These are phyloP conservation scores for Troglohyphantes excavatus DNA, from an alignment of 2,888 invertebrate genomes.

Conservation along the genomic window DNA sequence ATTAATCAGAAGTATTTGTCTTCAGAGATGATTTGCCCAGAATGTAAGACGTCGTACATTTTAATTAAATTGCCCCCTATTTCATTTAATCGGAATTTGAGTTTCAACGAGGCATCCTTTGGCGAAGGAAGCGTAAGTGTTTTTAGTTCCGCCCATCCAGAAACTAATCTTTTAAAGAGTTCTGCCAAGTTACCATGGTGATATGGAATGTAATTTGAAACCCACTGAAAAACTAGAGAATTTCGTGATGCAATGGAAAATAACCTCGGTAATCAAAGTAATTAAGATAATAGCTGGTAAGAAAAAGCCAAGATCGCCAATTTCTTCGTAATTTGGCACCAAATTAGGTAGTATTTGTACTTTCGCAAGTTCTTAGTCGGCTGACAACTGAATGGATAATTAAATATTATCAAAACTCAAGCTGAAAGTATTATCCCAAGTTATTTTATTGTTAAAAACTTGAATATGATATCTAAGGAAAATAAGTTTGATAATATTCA, in stretches of 20 bases:
- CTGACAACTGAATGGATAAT: too few species aligned
- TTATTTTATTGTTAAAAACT: too few species aligned
- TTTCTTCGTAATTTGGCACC: conserved; percentile 7
- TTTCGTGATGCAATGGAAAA: neutral
- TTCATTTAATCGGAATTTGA: conserved; percentile 4
- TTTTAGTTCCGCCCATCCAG: neutral
- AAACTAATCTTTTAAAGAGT: conserved; percentile 18
- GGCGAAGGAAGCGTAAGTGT: conserved; percentile 9
- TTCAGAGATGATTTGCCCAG: neutral
- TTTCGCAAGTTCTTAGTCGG: too few species aligned
- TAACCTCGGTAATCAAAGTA: conserved; percentile 7
- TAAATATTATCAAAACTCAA: too few species aligned
- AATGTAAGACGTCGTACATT: neutral
- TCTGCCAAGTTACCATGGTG: conserved; percentile 44
- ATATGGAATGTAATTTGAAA: conserved; percentile 37
- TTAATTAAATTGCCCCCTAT: conserved; percentile 14
- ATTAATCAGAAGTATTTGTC: neutral
- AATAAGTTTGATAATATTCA: too few species aligned
- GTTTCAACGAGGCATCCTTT: conserved; percentile 9
- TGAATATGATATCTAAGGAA: too few species aligned
- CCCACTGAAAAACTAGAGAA: conserved; percentile 38
- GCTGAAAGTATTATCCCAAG: too few species aligned
- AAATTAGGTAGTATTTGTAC: conserved; percentile 15
- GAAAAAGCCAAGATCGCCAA: neutral
- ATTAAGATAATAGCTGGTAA: conserved; percentile 24